Evolutionary conservation across 2,797 vertebrate species (phyloP).

Genomic region (Neopelma chrysocephalum): DNA sequence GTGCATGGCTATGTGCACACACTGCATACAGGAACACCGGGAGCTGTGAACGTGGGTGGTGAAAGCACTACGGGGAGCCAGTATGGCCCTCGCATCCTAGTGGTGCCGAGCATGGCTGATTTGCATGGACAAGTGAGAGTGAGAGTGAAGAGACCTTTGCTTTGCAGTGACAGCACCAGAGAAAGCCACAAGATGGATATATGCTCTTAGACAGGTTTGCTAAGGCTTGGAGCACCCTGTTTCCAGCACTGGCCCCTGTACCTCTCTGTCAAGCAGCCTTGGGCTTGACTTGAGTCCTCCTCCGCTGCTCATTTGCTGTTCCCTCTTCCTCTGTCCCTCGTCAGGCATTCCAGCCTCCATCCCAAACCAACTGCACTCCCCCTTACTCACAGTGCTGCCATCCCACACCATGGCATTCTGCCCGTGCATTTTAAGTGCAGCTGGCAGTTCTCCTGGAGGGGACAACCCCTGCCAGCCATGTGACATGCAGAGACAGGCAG

Average conservation of each 20-base stretch:
- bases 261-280: not conserved
- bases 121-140: not conserved
- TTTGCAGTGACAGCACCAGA: slow-evolving; percentile 17
- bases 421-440: not conserved
- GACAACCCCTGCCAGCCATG: not conserved
- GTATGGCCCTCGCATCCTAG: accelerated
- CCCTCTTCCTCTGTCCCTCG: not conserved
- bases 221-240: not conserved
- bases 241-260: not conserved
- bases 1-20: not conserved
- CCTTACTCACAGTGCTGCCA: accelerated
- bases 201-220: not conserved
- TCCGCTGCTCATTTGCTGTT: not conserved
- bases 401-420: not conserved
- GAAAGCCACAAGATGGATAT: not conserved
- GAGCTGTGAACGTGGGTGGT: accelerated
- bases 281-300: not conserved
- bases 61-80: not conserved
- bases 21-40: not conserved
- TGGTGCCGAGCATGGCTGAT: not conserved
- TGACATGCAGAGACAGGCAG: not conserved
- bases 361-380: not conserved
- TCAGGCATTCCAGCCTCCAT: not conserved
- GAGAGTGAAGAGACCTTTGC: not conserved
- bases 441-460: not conserved